Evolutionary conservation across 2,888 invertebrate genomes (phyloP), one percentile per base, ranked within the genome.

Genomic region (Brachypterus glaber): DNA sequence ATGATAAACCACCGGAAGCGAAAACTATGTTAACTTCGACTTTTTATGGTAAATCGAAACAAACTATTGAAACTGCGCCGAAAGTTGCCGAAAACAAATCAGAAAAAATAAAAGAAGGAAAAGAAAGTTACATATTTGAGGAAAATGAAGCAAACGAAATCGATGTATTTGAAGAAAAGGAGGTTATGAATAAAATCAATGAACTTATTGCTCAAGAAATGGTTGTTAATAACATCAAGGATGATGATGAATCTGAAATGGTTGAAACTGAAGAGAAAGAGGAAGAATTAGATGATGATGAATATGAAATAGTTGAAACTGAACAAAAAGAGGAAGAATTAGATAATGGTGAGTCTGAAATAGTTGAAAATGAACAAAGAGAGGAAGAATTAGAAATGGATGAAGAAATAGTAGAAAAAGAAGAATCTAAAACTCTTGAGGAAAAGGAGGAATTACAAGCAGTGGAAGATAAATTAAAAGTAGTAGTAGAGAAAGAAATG

Each of bases 41-140:
- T 24, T 46, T 47, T 36, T 45, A 45, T 30, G 48, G 45, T 2
- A 50, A 42, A 34, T 11, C 17, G n/a, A n/a, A n/a, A n/a, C n/a
- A n/a, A n/a, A n/a, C n/a, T n/a, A n/a, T n/a, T n/a, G n/a, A n/a
- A n/a, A n/a, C n/a, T n/a, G n/a, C n/a, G n/a, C n/a, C n/a, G n/a
- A n/a, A n/a, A n/a, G n/a, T n/a, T n/a, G n/a, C n/a, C n/a, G n/a
- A n/a, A n/a, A n/a, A n/a, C n/a, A n/a, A n/a, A n/a, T n/a, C n/a
- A n/a, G n/a, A n/a, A n/a, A n/a, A n/a, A n/a, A n/a, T n/a, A n/a
- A n/a, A n/a, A n/a, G n/a, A n/a, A n/a, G n/a, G n/a, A n/a, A n/a
- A n/a, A n/a, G n/a, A n/a, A n/a, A n/a, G n/a, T n/a, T n/a, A n/a
- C n/a, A n/a, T n/a, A n/a, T n/a, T n/a, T n/a, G n/a, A 7, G 17